phyloP scores from a whole-genome alignment of 1,140 invertebrate species.

The Rhynchophorus ferrugineus region DNA sequence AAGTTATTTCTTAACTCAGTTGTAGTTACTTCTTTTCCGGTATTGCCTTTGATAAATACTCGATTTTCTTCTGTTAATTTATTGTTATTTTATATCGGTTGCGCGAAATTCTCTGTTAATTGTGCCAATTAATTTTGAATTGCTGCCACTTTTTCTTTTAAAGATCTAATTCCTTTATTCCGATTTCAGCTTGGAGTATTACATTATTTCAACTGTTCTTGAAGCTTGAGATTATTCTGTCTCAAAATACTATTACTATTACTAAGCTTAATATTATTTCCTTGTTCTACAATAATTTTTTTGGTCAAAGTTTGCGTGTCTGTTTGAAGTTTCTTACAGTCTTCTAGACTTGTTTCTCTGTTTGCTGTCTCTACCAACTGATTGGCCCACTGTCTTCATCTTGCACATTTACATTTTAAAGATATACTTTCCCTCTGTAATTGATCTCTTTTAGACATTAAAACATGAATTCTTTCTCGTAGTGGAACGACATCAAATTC shows the following conservation, averaged over 20 bases:
- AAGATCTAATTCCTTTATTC: constrained; percentile 44
- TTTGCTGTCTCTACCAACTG: constrained; percentile 85
- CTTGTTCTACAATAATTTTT: constrained; percentile 64
- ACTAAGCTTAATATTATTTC: constrained; percentile 54
- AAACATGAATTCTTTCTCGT: constrained; percentile 63
- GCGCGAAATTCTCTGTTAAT: constrained; percentile 50
- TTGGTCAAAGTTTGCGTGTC: constrained; percentile 72
- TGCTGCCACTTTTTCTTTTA: constrained; percentile 43
- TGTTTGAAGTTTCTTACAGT: constrained; percentile 78
- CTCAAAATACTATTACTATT: constrained; percentile 58
- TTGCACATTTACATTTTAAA: constrained; percentile 61
- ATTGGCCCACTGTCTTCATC: constrained; percentile 72
- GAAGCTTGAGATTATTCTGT: constrained; percentile 62
- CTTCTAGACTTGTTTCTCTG: constrained; percentile 85
- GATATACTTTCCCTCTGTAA: constrained; percentile 59
- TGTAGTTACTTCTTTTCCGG: constrained; percentile 58
- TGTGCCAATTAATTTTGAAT: constrained; percentile 42
- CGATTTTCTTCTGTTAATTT: constrained; percentile 54
- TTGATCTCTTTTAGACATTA: constrained; percentile 59
- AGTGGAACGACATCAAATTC: constrained; percentile 70
- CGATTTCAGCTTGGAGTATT: constrained; percentile 48
- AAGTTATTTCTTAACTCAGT: constrained; percentile 70
- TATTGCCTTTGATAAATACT: constrained; percentile 60
- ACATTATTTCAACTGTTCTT: constrained; percentile 59
- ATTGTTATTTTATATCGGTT: constrained; percentile 45